These are phyloP conservation scores for Drosophila yakuba DNA, from an alignment of 1,140 invertebrate species.

Conservation along the genomic window DNA sequence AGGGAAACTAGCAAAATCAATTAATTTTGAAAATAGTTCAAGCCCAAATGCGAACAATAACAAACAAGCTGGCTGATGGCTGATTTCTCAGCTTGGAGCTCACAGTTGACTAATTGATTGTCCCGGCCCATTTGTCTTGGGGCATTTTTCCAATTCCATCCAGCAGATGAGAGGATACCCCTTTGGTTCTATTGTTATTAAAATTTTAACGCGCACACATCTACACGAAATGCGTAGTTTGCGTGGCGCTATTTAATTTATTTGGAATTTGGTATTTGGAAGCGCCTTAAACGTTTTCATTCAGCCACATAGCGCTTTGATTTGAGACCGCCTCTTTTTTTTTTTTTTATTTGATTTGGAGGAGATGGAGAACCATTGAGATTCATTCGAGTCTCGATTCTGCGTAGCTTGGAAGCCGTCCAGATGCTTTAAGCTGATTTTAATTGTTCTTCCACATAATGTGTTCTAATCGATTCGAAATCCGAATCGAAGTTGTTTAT, in stretches of 20 bases:
- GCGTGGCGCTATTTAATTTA: slow-evolving; percentile 69
- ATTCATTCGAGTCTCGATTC: slow-evolving; percentile 31
- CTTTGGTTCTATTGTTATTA: slow-evolving; percentile 59
- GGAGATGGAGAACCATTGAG: slow-evolving; percentile 19
- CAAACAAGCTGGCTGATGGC: slow-evolving; percentile 25
- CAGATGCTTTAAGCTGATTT: slow-evolving; percentile 64
- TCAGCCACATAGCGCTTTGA: slow-evolving; percentile 71
- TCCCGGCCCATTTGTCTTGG: slow-evolving; percentile 67
- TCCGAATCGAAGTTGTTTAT: slow-evolving; percentile 35
- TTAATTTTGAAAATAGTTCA: slow-evolving; percentile 72
- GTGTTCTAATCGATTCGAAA: slow-evolving; percentile 68
- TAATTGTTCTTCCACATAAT: slow-evolving; percentile 64
- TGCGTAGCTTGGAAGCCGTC: slow-evolving; percentile 72
- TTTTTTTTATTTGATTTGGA: not conserved
- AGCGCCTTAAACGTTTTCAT: slow-evolving; percentile 76
- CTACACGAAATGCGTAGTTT: slow-evolving; percentile 73
- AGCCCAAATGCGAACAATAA: slow-evolving; percentile 54
- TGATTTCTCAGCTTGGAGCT: slow-evolving; percentile 48
- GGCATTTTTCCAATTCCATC: slow-evolving; percentile 26
- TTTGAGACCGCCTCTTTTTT: slow-evolving; percentile 38
- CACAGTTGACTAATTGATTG: slow-evolving; percentile 74
- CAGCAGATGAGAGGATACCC: slow-evolving; percentile 22
- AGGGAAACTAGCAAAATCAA: slow-evolving; percentile 73
- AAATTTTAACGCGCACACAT: slow-evolving; percentile 54
- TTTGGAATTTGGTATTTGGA: slow-evolving; percentile 60